Conservation (phyloP, 1,140 invertebrate species). For the Drosophila mojavensis region DNA sequence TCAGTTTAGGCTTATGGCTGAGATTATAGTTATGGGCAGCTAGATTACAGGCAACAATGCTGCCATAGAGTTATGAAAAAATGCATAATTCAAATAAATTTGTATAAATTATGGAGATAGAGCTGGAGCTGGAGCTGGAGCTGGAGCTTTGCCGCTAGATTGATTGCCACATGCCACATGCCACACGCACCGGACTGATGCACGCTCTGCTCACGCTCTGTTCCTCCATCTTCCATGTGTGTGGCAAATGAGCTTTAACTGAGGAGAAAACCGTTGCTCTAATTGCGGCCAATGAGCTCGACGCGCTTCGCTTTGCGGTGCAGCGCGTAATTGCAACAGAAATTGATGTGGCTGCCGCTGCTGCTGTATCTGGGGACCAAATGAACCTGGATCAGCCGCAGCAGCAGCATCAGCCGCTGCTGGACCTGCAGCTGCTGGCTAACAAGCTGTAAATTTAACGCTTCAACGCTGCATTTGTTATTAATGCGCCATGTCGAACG, state of each 20-base stretch:
- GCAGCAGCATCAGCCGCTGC: constrained; percentile 4
- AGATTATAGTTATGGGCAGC: constrained; percentile 26
- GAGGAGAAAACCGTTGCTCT: constrained; percentile 74
- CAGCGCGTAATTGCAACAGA: constrained; percentile 68
- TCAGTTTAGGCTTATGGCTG: constrained; percentile 37
- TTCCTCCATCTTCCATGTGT: constrained; percentile 52
- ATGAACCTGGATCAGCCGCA: constrained; percentile 16
- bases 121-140: constrained; percentile 1
- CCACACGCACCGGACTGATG: constrained; percentile 12
- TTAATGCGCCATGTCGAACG: constrained; percentile 51
- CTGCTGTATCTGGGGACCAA: constrained; percentile 25
- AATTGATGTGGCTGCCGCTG: constrained; percentile 50
- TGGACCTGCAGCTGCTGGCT: constrained; percentile 66
- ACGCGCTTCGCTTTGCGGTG: constrained; percentile 51
- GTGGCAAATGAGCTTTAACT: constrained; percentile 73
- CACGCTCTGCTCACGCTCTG: constrained; percentile 7
- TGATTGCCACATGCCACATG: constrained; percentile 18
- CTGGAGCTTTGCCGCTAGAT: constrained; percentile 17
- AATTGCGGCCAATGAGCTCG: constrained; percentile 68
- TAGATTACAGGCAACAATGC: background rate
- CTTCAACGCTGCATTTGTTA: constrained; percentile 73
- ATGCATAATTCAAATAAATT: constrained; percentile 47
- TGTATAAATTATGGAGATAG: constrained; percentile 37
- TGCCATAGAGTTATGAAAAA: constrained; percentile 30
- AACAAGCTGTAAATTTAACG: constrained; percentile 82